Evolutionary conservation across 1,140 invertebrate genomes (phyloP).

Genomic region (Neotoxoptera formosana): DNA sequence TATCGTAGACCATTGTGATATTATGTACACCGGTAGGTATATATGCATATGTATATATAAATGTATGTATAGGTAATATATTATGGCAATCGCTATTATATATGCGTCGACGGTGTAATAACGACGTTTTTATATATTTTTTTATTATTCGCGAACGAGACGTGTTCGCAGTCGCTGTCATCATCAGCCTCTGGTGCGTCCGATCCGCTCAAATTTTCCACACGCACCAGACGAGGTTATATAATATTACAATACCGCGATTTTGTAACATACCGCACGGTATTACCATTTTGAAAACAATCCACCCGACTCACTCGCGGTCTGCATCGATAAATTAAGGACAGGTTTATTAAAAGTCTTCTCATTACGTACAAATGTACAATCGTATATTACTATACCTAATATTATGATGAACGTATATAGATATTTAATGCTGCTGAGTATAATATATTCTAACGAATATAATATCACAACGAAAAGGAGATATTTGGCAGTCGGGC

Average conservation of each 20-base stretch:
- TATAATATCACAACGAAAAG: too few relatives aligned
- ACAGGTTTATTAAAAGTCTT: slow-evolving; percentile 5
- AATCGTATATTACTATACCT: background rate
- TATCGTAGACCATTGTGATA: background rate
- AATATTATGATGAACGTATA: background rate
- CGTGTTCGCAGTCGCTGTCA: background rate
- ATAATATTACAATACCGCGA: background rate
- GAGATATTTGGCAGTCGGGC: too few relatives aligned
- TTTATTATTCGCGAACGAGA: background rate
- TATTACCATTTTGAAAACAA: background rate
- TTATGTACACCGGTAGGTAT: too few relatives aligned
- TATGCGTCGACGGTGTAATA: background rate
- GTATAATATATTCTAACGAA: too few relatives aligned
- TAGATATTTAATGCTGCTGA: too few relatives aligned
- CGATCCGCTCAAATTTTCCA: background rate
- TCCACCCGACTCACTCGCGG: background rate
- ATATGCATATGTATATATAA: too few relatives aligned
- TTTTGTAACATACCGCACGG: background rate
- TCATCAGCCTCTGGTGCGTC: too few relatives aligned
- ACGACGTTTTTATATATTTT: background rate
- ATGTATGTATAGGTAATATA: background rate
- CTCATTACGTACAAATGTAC: background rate
- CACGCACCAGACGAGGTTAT: background rate
- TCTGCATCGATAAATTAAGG: background rate
- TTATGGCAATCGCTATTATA: background rate